Evolutionary conservation across 2,888 invertebrate genomes (phyloP), one percentile per base, ranked within the genome.

Genomic region (Minunthozetes semirufus): DNA sequence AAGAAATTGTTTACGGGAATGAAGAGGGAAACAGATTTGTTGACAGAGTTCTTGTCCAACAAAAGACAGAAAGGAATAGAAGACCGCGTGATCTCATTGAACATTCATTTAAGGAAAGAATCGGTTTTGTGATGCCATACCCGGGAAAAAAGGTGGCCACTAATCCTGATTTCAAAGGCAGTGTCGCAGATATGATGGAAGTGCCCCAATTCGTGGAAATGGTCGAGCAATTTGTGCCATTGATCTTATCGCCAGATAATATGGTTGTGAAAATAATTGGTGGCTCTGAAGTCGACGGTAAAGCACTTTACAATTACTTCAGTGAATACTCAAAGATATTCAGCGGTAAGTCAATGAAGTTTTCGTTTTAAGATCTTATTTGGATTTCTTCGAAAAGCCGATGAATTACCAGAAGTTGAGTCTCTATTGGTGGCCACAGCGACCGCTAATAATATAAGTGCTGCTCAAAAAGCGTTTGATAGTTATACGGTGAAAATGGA

Each of bases 111-210:
- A 19, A 50, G 5, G 50, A 50, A 5, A 94, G 98, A 80, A 91
- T 92, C 29, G 98, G 98, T 84, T 99, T 94, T 85, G 86, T 99
- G 76, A 90, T 99, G 93, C 99, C 99, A 61, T 98, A 99, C 87
- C 99, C 99, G 0, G 98, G 99, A 15, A 88, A 98, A 50, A 90
- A 89, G 82, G 98, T 99, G 74, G 96, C 99, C 79, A 97, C 96
- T 76, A 94, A 94, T 87, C 97, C 95, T 17, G 88, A 90, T 78
- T 99, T 99, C 84, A 95, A 97, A 84, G 99, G 99, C 17, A 87
- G 93, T 82, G 87, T 99, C 61, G 85, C 87, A 15, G 98, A 97
- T 82, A 98, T 99, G 81, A n/a, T n/a, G n/a, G n/a, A n/a, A n/a
- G 95, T 97, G 82, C 81, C 86, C 0, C 95, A 96, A 80, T 99